Conservation (phyloP, 1,140 invertebrate species). For the Stegodyphus dumicola region DNA sequence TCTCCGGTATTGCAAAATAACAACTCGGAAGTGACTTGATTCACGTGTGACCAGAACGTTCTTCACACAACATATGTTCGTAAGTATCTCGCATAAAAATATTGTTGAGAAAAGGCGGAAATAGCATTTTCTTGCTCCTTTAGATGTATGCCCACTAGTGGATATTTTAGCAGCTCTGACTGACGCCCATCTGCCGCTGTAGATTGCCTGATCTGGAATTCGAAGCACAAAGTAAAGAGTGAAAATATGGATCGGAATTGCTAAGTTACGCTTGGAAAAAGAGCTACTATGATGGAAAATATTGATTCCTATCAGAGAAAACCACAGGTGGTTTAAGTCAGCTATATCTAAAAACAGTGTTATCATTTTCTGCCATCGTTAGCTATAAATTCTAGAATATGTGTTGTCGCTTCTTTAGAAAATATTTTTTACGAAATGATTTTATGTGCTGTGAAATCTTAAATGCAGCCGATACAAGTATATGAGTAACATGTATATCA, state of each 20-base stretch:
- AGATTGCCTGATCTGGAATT: conserved; percentile 34
- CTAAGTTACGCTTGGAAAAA: conserved; percentile 25
- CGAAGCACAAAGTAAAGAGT: conserved; percentile 22
- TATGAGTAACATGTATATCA: too few species aligned
- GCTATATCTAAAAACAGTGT: too few species aligned
- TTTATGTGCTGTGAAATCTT: too few species aligned
- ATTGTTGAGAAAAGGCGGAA: conserved; percentile 20
- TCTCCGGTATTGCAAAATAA: conserved; percentile 23
- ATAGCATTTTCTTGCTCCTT: conserved; percentile 9
- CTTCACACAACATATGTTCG: conserved; percentile 18
- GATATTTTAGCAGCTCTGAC: conserved; percentile 15
- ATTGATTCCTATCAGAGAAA: conserved; percentile 13
- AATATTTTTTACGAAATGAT: too few species aligned
- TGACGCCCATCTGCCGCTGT: conserved; percentile 29
- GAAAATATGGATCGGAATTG: conserved; percentile 25
- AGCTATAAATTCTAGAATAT: too few species aligned
- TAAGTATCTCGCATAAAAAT: conserved; percentile 45
- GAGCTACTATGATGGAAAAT: conserved; percentile 17
- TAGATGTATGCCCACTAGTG: not conserved
- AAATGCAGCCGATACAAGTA: too few species aligned
- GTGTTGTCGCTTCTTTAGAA: too few species aligned
- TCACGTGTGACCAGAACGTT: not conserved
- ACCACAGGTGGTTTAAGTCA: conserved; percentile 15
- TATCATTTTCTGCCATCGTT: too few species aligned
- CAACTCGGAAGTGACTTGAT: not conserved